Percentiles rank a stretch among this genome's conserved stretches.
Conservation (phyloP, 2,888 invertebrate genomes). For the Megamerina dolium region DNA sequence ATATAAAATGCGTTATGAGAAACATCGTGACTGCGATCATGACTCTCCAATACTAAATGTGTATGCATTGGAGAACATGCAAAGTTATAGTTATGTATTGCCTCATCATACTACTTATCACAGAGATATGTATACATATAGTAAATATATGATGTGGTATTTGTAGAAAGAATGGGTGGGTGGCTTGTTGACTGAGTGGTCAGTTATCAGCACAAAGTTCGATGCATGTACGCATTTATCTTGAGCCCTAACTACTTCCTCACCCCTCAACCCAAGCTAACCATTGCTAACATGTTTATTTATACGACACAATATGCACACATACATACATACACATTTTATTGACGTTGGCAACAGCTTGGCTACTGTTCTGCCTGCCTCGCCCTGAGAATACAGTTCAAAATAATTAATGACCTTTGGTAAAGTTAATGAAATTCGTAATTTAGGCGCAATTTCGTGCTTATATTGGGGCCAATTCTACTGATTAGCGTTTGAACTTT, state of each 20-base stretch:
- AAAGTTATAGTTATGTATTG: no score
- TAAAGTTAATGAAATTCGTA: slow-evolving; percentile 43
- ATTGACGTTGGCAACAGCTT: slow-evolving; percentile 5
- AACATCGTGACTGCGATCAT: no score
- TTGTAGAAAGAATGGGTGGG: no score
- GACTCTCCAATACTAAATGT: no score
- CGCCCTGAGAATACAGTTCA: slow-evolving; percentile 35
- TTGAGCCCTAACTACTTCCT: not conserved
- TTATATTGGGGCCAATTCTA: slow-evolving; percentile 15
- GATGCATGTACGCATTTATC: slow-evolving; percentile 5
- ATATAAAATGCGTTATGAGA: no score
- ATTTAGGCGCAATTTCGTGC: slow-evolving; percentile 23
- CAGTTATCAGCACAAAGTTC: no score
- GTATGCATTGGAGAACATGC: no score
- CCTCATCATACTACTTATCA: no score
- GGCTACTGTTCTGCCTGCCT: not conserved
- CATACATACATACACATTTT: not conserved
- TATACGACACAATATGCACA: not conserved
- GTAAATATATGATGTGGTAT: no score
- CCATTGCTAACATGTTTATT: not conserved
- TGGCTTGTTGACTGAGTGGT: no score
- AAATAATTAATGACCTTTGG: slow-evolving; percentile 45
- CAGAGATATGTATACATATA: no score
- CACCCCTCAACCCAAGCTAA: not conserved
- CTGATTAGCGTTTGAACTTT: slow-evolving; percentile 26